These are phyloP conservation scores for Drosophila lowei DNA, from an alignment of 1,140 invertebrate genomes.

Conservation along the genomic window DNA sequence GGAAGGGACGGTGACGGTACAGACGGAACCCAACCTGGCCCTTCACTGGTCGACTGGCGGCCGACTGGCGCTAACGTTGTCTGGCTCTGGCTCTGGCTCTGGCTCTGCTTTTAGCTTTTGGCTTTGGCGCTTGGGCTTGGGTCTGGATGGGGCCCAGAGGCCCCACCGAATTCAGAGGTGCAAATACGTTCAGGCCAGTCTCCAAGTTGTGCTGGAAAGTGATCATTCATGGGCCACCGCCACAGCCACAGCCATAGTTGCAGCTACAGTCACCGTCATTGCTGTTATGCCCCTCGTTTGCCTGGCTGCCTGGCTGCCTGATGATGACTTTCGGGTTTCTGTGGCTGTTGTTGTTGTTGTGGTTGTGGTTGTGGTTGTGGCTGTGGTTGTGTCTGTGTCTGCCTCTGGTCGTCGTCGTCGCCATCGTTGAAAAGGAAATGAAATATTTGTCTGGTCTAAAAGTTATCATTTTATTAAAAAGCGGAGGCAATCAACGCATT, in stretches of 20 bases:
- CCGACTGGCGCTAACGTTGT: slow-evolving; percentile 69
- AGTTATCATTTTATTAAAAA: slow-evolving; percentile 83
- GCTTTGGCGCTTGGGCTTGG: not conserved
- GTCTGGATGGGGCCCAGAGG: slow-evolving; percentile 46
- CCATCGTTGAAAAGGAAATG: slow-evolving; percentile 73
- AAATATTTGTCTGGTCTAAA: slow-evolving; percentile 82
- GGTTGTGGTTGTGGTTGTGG: slow-evolving; percentile 10
- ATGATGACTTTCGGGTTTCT: slow-evolving; percentile 73
- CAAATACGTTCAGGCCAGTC: slow-evolving; percentile 78
- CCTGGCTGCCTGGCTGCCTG: slow-evolving; percentile 42
- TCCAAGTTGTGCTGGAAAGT: slow-evolving; percentile 76
- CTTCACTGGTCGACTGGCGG: slow-evolving; percentile 59
- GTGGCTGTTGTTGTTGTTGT: slow-evolving; percentile 11
- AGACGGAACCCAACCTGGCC: slow-evolving; percentile 28
- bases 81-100: slow-evolving; percentile 28
- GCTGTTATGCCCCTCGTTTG: slow-evolving; percentile 42
- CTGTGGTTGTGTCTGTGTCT: slow-evolving; percentile 20
- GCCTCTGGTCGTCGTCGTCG: slow-evolving; percentile 41
- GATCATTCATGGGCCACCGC: slow-evolving; percentile 69
- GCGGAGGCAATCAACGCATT: slow-evolving; percentile 82
- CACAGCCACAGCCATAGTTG: too few relatives aligned
- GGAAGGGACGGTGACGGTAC: not conserved
- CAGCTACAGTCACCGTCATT: slow-evolving; percentile 25
- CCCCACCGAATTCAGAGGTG: slow-evolving; percentile 78
- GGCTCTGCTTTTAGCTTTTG: not conserved